Base-by-base conservation (phyloP, 2,113 vertebrate species). In the Probosciger aterrimus region DNA sequence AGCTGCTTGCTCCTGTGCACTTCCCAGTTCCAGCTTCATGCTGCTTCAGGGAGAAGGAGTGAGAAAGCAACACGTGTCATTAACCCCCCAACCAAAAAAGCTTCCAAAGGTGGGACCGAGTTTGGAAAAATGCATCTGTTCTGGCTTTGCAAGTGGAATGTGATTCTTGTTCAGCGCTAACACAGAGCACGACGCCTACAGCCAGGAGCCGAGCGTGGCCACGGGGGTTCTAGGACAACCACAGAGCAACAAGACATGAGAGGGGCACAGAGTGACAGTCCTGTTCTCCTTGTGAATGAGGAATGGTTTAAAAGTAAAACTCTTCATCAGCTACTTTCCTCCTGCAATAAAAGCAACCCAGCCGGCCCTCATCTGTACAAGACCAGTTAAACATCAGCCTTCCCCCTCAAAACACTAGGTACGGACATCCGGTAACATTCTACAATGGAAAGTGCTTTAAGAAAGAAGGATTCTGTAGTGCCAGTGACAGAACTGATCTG, bases 371-470 rank as follows among this genome's bases (percentile, higher is more conserved):
- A 9, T 76, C 53, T 9, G 87, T 59, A 95, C 97, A 88, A 90
- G 97, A 92, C 81, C 97, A 95, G 95, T 92, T 93, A 95, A 90
- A 86, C 91, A 50, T 19, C 15, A 96, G 96, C 97, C 97, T 97
- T 98, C 97, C 97, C 98, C 91, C 97, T 98, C 97, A 93, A 95
- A 97, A 98, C 98, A 98, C 98, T 97, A 97, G 93, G 94, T 82
- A 97, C 27, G 88, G 92, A 93, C 97, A 97, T 96, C 97, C 96
- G 87, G 97, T 64, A 97, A 97, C 97, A 97, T 94, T 97, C 97
- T 98, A 98, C 96, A 97, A 98, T 91, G 97, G 98, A 97, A 98
- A 98, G 98, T 98, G 98, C 97, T 97, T 97, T 95, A 98, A 97
- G 98, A 97, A 96, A 97, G 98, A 97, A 97, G 98, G 98, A 95